These are phyloP conservation scores for Agrochola litura DNA, from an alignment of 2,888 invertebrate species.

Conservation along the genomic window DNA sequence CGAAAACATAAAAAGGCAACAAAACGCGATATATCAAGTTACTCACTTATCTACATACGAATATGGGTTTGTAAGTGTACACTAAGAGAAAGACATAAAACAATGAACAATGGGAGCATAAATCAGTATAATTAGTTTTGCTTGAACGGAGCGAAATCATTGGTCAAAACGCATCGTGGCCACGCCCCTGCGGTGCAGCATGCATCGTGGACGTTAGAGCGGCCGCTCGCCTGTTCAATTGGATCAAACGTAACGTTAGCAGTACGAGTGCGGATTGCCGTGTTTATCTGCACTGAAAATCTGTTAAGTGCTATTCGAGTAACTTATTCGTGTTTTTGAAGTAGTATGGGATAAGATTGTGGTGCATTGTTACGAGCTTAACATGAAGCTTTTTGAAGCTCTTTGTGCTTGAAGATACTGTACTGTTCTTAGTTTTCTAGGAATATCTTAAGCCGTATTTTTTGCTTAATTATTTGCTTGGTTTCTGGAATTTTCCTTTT, in stretches of 20 bases:
- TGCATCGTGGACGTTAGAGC: constrained; percentile 81
- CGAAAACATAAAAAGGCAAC: constrained; percentile 71
- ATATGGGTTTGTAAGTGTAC: constrained; percentile 79
- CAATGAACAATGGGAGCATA: constrained; percentile 98
- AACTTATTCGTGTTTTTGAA: constrained; percentile 64
- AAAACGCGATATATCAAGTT: constrained; percentile 76
- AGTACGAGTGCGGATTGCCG: constrained; percentile 71
- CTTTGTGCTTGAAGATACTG: constrained; percentile 27
- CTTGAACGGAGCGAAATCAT: constrained; percentile 91
- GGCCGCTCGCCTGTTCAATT: constrained; percentile 77
- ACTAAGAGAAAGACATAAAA: constrained; percentile 91
- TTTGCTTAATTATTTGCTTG: not conserved
- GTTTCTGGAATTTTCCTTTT: not conserved
- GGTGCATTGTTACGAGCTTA: constrained; percentile 41
- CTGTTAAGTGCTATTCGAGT: constrained; percentile 61
- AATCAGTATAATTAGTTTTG: constrained; percentile 98
- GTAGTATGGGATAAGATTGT: constrained; percentile 58
- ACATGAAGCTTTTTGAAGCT: constrained; percentile 26
- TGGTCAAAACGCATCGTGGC: constrained; percentile 91
- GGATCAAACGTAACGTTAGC: constrained; percentile 85
- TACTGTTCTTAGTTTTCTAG: constrained; percentile 28
- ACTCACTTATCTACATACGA: constrained; percentile 74
- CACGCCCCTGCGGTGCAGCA: constrained; percentile 88
- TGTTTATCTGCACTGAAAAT: constrained; percentile 63
- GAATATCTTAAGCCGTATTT: constrained; percentile 4